Evolutionary conservation across 2,113 vertebrate genomes (phyloP).

Genomic region (Nannospalax galili): DNA sequence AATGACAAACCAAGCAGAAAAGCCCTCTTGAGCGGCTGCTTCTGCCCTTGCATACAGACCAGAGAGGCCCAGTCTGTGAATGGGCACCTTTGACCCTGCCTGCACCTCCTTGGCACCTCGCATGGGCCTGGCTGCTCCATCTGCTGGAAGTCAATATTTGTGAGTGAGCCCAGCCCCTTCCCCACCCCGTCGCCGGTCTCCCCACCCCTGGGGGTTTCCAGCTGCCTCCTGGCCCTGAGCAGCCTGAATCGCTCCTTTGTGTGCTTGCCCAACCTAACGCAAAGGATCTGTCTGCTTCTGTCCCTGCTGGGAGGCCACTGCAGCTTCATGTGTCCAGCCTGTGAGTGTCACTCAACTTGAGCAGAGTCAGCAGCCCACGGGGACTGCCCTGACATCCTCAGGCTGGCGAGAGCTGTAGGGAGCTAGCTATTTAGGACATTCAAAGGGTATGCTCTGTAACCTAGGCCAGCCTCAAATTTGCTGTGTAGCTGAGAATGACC

Average conservation of each 20-base stretch:
- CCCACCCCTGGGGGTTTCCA: not conserved
- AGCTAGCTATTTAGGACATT: not conserved
- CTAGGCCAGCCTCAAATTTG: not conserved
- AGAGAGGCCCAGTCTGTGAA: not conserved
- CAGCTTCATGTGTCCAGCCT: accelerated
- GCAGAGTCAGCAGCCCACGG: not conserved
- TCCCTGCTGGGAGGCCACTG: not conserved
- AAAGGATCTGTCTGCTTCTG: not conserved
- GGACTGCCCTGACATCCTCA: no score
- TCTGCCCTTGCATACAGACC: not conserved
- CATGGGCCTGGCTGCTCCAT: not conserved
- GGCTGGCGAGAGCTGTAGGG: no score
- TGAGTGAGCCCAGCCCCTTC: not conserved
- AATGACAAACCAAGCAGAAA: not conserved
- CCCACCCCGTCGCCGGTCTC: not conserved
- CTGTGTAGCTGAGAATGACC: not conserved
- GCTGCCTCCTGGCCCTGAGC: not conserved
- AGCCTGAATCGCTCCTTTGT: conserved; percentile 30
- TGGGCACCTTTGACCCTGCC: not conserved
- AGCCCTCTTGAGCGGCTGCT: not conserved
- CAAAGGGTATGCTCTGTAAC: no score
- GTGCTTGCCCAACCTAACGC: not conserved
- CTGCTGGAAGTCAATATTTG: not conserved
- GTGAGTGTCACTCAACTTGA: not conserved
- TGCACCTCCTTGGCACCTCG: not conserved